These are phyloP conservation scores for Anisognathus igniventris DNA, from an alignment of 2,797 vertebrate genomes.

Conservation along the genomic window DNA sequence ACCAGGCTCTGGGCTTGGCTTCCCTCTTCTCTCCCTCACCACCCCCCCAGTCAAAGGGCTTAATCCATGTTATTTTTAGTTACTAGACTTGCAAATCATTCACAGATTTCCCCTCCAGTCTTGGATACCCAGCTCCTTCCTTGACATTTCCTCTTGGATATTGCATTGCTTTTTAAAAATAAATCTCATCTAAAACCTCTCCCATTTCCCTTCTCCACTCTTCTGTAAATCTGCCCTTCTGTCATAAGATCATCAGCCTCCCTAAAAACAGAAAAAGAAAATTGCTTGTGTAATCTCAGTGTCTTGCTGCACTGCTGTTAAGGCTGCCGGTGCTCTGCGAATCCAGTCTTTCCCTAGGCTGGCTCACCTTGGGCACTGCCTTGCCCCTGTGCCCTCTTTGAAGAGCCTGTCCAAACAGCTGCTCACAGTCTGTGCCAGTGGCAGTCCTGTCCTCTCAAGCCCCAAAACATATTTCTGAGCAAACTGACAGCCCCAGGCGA, in stretches of 20 bases:
- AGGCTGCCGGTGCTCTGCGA: background rate
- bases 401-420: background rate
- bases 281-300: background rate
- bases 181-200: background rate
- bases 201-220: background rate
- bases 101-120: background rate
- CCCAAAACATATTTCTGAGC: background rate
- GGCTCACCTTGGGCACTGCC: background rate
- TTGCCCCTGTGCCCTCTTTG: background rate
- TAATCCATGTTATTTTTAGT: background rate
- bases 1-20: background rate
- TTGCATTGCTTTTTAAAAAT: slow-evolving; percentile 13
- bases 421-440: background rate
- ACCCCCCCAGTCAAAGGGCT: background rate
- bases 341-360: background rate
- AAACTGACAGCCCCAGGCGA: background rate
- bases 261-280: background rate
- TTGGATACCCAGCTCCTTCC: background rate
- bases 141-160: slow-evolving; percentile 26
- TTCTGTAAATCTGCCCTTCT: background rate
- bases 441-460: background rate
- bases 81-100: background rate
- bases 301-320: background rate
- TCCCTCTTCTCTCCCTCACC: background rate
- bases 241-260: background rate